These are phyloP conservation scores for Paramormyrops kingsleyae DNA, from an alignment of 2,113 vertebrate genomes.

Conservation along the genomic window DNA sequence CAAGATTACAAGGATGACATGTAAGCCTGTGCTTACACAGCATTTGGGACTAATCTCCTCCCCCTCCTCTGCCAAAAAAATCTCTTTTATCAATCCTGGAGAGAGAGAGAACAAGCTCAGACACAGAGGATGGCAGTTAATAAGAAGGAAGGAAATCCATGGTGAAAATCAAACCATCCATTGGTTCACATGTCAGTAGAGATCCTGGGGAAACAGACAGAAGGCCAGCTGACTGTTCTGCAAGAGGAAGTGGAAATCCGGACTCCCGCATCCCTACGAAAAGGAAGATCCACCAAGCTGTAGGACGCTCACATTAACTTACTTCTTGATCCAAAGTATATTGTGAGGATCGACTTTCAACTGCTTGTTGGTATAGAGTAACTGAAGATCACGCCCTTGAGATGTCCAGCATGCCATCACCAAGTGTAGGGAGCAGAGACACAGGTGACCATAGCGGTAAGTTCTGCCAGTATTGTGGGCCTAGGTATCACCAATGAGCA, in stretches of 20 bases:
- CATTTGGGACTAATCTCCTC: constrained; percentile 63
- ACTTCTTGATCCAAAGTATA: not conserved
- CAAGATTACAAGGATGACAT: constrained; percentile 95
- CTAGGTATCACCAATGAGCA: no score
- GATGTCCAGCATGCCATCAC: constrained; percentile 52
- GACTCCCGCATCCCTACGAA: not conserved
- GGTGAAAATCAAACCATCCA: constrained; percentile 26
- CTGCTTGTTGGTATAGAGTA: not conserved
- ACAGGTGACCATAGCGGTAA: constrained; percentile 71
- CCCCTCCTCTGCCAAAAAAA: not conserved
- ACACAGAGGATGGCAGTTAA: constrained; percentile 37
- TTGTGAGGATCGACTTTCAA: not conserved
- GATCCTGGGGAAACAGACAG: not conserved
- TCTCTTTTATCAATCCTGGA: constrained; percentile 56
- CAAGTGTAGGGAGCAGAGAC: constrained; percentile 50
- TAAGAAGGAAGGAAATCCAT: constrained; percentile 12
- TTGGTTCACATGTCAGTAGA: not conserved
- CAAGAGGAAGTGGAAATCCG: not conserved
- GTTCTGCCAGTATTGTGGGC: constrained; percentile 10
- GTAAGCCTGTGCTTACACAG: constrained; percentile 74
- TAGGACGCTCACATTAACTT: not conserved
- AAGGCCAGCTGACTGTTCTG: not conserved
- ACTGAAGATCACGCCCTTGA: constrained; percentile 53
- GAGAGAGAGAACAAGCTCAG: constrained; percentile 48
- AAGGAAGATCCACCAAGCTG: not conserved